phyloP scores from a whole-genome alignment of 2,888 invertebrate genomes.

The Volucella inanis region DNA sequence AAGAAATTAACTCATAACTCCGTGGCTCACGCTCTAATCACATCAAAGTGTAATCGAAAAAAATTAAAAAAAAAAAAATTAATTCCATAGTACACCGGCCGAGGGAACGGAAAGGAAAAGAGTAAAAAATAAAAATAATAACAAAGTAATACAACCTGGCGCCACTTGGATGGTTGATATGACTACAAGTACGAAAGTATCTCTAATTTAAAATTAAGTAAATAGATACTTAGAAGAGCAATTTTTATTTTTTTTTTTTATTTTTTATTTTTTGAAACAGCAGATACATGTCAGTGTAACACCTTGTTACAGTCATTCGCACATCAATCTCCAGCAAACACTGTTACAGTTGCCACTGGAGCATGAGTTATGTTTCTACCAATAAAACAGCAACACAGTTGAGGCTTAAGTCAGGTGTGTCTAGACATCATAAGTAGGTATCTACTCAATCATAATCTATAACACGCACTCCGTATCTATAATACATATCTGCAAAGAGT shows the following conservation, averaged over 20 bases:
- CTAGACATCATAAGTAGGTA: constrained; percentile 13
- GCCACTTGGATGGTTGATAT: constrained; percentile 52
- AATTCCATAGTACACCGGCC: not conserved
- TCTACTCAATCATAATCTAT: constrained; percentile 53
- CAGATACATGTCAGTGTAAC: too few species aligned
- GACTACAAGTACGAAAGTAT: too few species aligned
- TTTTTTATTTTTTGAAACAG: too few species aligned
- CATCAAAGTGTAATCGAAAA: not conserved
- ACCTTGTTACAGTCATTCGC: too few species aligned
- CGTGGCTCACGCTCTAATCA: not conserved
- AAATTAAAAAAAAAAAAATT: not conserved
- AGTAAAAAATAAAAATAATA: too few species aligned
- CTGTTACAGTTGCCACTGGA: too few species aligned
- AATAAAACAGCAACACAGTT: too few species aligned
- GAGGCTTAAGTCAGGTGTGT: constrained; percentile 36
- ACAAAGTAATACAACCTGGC: constrained; percentile 44
- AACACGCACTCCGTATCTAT: constrained; percentile 15
- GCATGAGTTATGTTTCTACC: too few species aligned
- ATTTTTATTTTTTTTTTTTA: too few species aligned
- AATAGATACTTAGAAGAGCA: not conserved
- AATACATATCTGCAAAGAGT: constrained; percentile 10
- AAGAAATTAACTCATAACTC: constrained; percentile 26
- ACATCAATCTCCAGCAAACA: too few species aligned
- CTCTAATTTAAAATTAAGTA: constrained; percentile 23
- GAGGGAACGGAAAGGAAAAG: too few species aligned